A percentile compares a stretch with the other conserved stretches of the same genome.
phyloP scores from a whole-genome alignment of 2,888 invertebrate species.

The Drosophila pseudotalamancana region DNA sequence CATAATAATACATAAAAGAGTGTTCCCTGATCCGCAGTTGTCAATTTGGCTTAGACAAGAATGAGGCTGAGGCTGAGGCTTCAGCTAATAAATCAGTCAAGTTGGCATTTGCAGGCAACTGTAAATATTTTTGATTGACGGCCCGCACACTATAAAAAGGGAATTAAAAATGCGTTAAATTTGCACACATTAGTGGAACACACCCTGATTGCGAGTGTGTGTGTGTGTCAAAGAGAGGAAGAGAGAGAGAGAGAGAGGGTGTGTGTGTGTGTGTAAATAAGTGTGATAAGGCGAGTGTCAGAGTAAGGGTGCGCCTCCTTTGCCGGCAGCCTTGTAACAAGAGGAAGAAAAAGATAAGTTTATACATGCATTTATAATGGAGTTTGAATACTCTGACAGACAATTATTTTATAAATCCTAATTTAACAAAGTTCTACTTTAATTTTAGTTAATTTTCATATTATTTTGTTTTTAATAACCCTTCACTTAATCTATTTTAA shows the following conservation, averaged over 20 bases:
- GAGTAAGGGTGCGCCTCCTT: constrained; percentile 16
- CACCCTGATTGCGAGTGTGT: constrained; percentile 10
- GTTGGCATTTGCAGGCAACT: constrained; percentile 43
- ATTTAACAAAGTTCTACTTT: no score
- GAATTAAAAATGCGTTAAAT: constrained; percentile 68
- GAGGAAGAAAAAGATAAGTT: background rate
- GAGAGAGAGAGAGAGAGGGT: background rate
- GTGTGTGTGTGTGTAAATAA: constrained; percentile 9
- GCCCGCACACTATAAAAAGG: constrained; percentile 49
- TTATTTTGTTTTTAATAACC: no score
- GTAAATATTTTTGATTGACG: constrained; percentile 69
- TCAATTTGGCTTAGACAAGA: constrained; percentile 55
- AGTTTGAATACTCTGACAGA: constrained; percentile 1
- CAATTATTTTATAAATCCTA: background rate
- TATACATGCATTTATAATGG: background rate
- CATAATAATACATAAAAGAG: no score
- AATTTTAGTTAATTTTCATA: no score
- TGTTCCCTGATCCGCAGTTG: constrained; percentile 35
- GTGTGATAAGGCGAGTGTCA: constrained; percentile 47
- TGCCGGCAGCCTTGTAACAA: background rate
- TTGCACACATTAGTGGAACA: constrained; percentile 45
- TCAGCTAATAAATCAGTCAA: constrained; percentile 58
- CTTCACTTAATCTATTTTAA: no score
- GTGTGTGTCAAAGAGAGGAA: background rate
- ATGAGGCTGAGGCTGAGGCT: constrained; percentile 19